A percentile compares a stretch with the other conserved stretches of the same genome.
Conservation (phyloP, 2,113 vertebrate genomes). For the Nymphicus hollandicus region DNA sequence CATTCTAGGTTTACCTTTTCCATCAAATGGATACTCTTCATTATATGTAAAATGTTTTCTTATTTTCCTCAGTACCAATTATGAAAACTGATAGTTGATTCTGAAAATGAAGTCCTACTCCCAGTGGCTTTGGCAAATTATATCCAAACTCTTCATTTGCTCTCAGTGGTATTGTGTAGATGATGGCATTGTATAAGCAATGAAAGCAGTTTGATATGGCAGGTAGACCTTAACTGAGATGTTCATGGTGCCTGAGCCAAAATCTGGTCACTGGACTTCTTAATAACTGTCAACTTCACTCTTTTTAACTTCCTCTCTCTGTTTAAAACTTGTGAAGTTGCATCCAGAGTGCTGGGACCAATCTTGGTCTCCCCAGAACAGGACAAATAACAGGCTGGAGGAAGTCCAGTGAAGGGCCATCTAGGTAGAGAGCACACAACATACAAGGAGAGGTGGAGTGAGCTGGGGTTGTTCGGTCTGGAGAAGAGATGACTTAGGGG, state of each 20-base stretch:
- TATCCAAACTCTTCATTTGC: neutral
- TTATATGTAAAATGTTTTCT: neutral
- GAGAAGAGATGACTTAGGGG: neutral
- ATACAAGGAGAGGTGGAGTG: neutral
- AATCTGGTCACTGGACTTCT: neutral
- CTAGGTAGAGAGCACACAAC: neutral
- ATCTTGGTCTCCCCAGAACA: neutral
- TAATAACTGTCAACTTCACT: neutral
- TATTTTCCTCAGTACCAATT: neutral
- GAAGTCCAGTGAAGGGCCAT: neutral
- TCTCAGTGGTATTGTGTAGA: neutral
- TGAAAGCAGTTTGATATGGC: neutral
- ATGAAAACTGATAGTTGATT: neutral
- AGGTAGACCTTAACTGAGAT: neutral
- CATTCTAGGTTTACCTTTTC: neutral
- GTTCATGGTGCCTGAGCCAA: neutral
- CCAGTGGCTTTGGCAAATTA: neutral
- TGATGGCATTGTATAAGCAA: neutral
- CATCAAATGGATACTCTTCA: neutral
- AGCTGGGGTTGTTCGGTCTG: fast-evolving
- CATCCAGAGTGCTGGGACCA: neutral
- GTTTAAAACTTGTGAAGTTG: neutral
- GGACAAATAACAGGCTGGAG: fast-evolving
- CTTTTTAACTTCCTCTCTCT: neutral
- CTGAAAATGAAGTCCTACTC: neutral